Base-by-base conservation (phyloP, 2,888 invertebrate genomes). In the Lacanobia oleracea region DNA sequence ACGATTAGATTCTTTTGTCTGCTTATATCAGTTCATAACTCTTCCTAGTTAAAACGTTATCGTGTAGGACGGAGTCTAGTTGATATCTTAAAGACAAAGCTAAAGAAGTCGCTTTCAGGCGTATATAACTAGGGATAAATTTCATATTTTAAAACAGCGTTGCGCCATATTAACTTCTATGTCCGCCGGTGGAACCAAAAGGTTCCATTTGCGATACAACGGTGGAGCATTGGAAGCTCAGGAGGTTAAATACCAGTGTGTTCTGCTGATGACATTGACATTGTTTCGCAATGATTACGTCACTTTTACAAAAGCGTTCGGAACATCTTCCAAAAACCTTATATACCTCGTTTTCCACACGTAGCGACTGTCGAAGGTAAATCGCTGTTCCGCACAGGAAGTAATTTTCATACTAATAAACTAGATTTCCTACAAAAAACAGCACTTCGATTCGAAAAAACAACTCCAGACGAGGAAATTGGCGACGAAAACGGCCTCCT, bases 401-500 rank as follows among this genome's bases (percentile, higher is more conserved):
- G 69, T 70, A 71, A 81, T 82, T 72, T 59, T 16, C 57, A 40
- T 73, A 69, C 54, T 59, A 54, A 64, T 77, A 59, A 67, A 72
- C 50, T 71, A 67, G 64, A 72, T 77, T 77, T 76, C 61, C 63
- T 64, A 72, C 37, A 73, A 62, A 67, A 65, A 73, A 54, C 67
- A 33, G 16, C 6, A 14, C 54, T 70, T 67, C 23, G n/a, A 56
- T n/a, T 60, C 27, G 33, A 66, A 67, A 81, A 74, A 79, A 72
- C 62, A 72, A 59, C 65, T 59, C n/a, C n/a, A 67, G 56, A 64
- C 68, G 53, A 85, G 86, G 79, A 81, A 84, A 83, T 84, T 85
- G 59, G 16, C 48, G 60, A 65, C 51, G 59, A 67, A 62, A 37
- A 40, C 45, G 53, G 70, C 56, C 65, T 75, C 75, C 75, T 84